A percentile compares a stretch with the other conserved stretches of the same genome.
These are phyloP conservation scores for Petaurus breviceps DNA, from an alignment of 2,113 vertebrate genomes.

Conservation along the genomic window DNA sequence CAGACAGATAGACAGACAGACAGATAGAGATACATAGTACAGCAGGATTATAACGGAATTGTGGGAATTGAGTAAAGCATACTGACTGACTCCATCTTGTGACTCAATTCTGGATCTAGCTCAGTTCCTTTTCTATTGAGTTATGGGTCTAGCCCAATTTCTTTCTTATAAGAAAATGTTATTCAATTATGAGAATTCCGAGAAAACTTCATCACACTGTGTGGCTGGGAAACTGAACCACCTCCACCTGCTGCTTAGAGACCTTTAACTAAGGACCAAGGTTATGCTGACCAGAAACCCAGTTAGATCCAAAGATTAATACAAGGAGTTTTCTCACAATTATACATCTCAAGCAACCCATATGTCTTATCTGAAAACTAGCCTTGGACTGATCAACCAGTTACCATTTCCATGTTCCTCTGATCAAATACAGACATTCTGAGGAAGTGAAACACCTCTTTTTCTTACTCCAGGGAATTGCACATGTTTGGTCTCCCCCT, in stretches of 20 bases:
- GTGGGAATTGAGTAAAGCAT: not conserved
- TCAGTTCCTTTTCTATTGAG: not conserved
- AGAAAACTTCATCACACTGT: not conserved
- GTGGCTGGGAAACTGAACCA: not conserved
- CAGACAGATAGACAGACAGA: too few species aligned
- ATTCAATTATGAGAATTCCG: not conserved
- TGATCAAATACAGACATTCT: not conserved
- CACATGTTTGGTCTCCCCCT: not conserved
- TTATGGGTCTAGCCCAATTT: not conserved
- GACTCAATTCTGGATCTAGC: not conserved
- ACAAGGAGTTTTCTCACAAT: not conserved
- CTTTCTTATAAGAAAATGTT: not conserved
- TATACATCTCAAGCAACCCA: not conserved
- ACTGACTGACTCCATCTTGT: not conserved
- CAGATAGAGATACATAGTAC: not conserved
- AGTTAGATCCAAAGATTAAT: not conserved
- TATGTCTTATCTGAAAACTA: not conserved
- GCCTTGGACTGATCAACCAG: not conserved
- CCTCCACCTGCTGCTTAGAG: not conserved
- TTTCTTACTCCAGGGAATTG: not conserved
- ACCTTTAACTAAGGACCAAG: too few species aligned
- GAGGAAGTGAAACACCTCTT: not conserved
- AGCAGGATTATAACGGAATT: not conserved
- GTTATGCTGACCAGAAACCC: not conserved
- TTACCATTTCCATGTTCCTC: not conserved